These are phyloP conservation scores for Marasmarcha lunaedactyla DNA, from an alignment of 2,888 invertebrate species.

Conservation along the genomic window DNA sequence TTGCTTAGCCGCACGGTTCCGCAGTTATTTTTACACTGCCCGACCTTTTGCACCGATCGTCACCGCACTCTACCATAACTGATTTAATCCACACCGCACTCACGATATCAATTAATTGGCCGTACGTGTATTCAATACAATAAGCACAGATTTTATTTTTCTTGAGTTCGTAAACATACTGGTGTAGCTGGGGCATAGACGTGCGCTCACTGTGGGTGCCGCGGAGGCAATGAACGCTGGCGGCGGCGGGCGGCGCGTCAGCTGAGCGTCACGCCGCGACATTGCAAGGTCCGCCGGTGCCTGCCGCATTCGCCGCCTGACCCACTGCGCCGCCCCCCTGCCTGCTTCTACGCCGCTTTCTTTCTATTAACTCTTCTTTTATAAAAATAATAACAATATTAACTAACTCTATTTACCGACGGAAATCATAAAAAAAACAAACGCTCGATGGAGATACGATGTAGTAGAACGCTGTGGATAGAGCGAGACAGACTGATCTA, in stretches of 20 bases:
- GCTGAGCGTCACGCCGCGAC: slow-evolving; percentile 72
- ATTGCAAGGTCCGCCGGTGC: slow-evolving; percentile 71
- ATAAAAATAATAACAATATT: slow-evolving; percentile 3
- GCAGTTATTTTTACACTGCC: slow-evolving; percentile 70
- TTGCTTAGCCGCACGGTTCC: slow-evolving; percentile 66
- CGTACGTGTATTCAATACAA: slow-evolving; percentile 28
- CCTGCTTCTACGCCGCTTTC: slow-evolving; percentile 20
- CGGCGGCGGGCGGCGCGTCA: slow-evolving; percentile 55
- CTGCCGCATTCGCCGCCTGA: slow-evolving; percentile 51
- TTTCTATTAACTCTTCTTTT: slow-evolving; percentile 15
- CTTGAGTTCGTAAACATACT: slow-evolving; percentile 23
- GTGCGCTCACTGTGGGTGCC: slow-evolving; percentile 67
- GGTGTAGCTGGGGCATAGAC: slow-evolving; percentile 32
- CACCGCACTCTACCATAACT: slow-evolving; percentile 55
- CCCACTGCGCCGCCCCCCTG: slow-evolving; percentile 48
- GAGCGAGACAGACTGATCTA: not conserved
- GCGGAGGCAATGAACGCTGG: slow-evolving; percentile 77
- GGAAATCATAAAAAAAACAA: not conserved
- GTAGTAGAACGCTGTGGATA: not conserved
- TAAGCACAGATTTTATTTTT: slow-evolving; percentile 23
- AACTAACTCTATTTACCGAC: slow-evolving; percentile 5
- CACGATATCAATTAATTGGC: slow-evolving; percentile 26
- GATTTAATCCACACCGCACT: slow-evolving; percentile 47
- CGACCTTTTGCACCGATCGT: slow-evolving; percentile 69
- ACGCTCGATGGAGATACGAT: not conserved